Evolutionary conservation across 1,140 invertebrate genomes (phyloP).

Genomic region (Leptopilina boulardi): DNA sequence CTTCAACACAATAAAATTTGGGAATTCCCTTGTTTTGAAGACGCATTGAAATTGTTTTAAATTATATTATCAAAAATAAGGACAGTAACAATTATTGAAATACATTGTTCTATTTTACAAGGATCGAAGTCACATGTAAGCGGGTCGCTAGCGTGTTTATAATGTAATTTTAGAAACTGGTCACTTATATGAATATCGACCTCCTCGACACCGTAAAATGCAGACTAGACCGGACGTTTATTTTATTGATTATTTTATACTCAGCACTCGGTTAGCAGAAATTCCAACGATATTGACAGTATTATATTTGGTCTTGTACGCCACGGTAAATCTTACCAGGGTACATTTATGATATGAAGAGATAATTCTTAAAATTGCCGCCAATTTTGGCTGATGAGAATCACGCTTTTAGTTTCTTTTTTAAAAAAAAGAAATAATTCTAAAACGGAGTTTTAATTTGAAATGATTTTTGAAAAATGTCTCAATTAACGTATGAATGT

Average conservation of each 20-base stretch:
- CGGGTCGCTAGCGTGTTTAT: slow-evolving; percentile 27
- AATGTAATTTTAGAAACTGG: slow-evolving; percentile 30
- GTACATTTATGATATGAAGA: background rate
- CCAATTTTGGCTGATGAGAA: background rate
- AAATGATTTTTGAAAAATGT: slow-evolving; percentile 49
- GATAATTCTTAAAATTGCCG: slow-evolving; percentile 31
- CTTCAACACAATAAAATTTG: no score
- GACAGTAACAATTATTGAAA: background rate
- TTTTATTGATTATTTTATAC: slow-evolving; percentile 60
- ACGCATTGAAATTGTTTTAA: no score
- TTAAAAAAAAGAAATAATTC: background rate
- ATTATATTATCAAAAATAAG: no score
- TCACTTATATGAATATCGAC: slow-evolving; percentile 31
- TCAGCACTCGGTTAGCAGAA: slow-evolving; percentile 34
- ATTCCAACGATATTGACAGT: slow-evolving; percentile 14
- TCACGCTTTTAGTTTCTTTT: background rate
- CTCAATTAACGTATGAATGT: slow-evolving; percentile 61
- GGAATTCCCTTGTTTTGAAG: no score
- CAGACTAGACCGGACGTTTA: slow-evolving; percentile 49
- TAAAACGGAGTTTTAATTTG: background rate
- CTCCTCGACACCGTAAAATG: slow-evolving; percentile 45
- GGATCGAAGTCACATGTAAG: background rate
- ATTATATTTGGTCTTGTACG: background rate
- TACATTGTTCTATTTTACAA: background rate
- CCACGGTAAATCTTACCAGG: background rate